A percentile compares a stretch with the other conserved stretches of the same genome.
Evolutionary conservation across 2,113 vertebrate species (phyloP).

Genomic region (cat (Felis catus)): F.catus_Fca126_mat1.0 CM031421.1:84654001-84654500

Average conservation of each 20-base stretch:
- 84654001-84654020: conserved; percentile 87
- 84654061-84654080: conserved; percentile 88
- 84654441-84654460: not conserved
- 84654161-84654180: conserved; percentile 86
- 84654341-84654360: not conserved
- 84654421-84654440: conserved; percentile 32
- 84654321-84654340: not conserved
- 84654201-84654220: conserved; percentile 90
- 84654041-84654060: conserved; percentile 87
- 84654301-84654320: conserved; percentile 63
- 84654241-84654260: conserved; percentile 86
- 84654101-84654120: conserved; percentile 88
- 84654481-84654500: not conserved
- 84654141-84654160: conserved; percentile 87
- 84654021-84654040: conserved; percentile 87
- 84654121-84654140: conserved; percentile 86
- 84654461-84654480: not conserved
- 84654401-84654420: not conserved
- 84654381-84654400: not conserved
- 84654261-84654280: conserved; percentile 85
- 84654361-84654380: not conserved
- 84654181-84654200: conserved; percentile 88
- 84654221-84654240: conserved; percentile 88
- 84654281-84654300: conserved; percentile 86
- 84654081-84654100: conserved; percentile 88